Conservation (phyloP, 2,113 vertebrate species). For the Clarias macrocephalus region DNA sequence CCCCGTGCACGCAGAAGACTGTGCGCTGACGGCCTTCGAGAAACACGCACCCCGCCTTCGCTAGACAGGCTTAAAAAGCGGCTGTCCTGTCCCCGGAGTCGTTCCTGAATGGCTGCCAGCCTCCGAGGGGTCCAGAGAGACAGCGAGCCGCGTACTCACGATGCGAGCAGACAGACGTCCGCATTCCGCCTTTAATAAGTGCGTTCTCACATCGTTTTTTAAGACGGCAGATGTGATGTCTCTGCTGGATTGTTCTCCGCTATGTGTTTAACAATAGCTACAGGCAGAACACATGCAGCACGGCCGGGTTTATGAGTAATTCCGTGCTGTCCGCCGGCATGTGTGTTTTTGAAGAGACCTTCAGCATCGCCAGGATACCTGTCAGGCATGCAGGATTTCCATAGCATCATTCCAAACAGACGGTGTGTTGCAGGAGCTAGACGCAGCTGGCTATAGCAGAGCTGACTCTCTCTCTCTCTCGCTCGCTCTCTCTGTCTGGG, state of each 20-base stretch:
- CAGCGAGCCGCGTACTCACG: slow-evolving; percentile 53
- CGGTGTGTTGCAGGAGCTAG: slow-evolving; percentile 50
- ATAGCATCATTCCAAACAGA: slow-evolving; percentile 63
- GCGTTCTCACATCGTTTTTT: slow-evolving; percentile 44
- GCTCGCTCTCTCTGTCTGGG: neutral
- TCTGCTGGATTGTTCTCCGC: slow-evolving; percentile 16
- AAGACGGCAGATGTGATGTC: slow-evolving; percentile 56
- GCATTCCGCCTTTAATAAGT: slow-evolving; percentile 66
- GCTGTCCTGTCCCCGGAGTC: slow-evolving; percentile 26
- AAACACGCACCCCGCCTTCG: slow-evolving; percentile 40
- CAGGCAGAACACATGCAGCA: slow-evolving; percentile 37
- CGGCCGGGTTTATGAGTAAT: slow-evolving; percentile 8
- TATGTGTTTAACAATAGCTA: slow-evolving; percentile 44
- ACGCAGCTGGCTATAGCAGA: slow-evolving; percentile 61
- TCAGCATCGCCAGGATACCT: slow-evolving; percentile 50
- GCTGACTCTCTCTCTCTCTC: slow-evolving; percentile 44
- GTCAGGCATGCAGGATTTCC: slow-evolving; percentile 60
- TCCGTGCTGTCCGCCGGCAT: slow-evolving; percentile 1
- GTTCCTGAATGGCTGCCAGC: slow-evolving; percentile 50
- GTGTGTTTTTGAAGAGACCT: slow-evolving; percentile 42
- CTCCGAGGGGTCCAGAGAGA: slow-evolving; percentile 57
- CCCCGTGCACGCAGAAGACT: slow-evolving; percentile 33
- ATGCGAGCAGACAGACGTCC: slow-evolving; percentile 67
- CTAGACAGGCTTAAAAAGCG: slow-evolving; percentile 52
- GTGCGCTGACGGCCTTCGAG: slow-evolving; percentile 24